Evolutionary conservation across 2,888 invertebrate species (phyloP).

Genomic region (Agrochola lychnidis): DNA sequence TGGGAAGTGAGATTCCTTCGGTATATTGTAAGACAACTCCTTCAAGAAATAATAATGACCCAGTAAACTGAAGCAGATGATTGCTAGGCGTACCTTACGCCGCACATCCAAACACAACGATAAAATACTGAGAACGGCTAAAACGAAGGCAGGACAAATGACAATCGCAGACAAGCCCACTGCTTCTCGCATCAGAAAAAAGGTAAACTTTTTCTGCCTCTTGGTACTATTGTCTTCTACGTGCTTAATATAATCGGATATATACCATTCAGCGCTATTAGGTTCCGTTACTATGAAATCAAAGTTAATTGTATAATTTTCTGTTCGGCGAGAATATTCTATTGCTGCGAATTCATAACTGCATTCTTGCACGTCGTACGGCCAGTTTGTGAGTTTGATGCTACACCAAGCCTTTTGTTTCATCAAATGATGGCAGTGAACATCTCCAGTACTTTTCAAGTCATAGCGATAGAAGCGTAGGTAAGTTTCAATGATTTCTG

Average conservation of each 20-base stretch:
- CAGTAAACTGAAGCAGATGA: slow-evolving; percentile 70
- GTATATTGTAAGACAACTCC: slow-evolving; percentile 65
- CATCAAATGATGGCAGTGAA: slow-evolving; percentile 49
- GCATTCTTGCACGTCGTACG: slow-evolving; percentile 73
- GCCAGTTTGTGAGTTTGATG: slow-evolving; percentile 71
- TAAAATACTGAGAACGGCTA: slow-evolving; percentile 68
- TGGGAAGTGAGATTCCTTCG: slow-evolving; percentile 50
- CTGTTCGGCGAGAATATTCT: neutral
- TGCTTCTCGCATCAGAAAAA: slow-evolving; percentile 73
- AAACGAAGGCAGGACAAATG: slow-evolving; percentile 69
- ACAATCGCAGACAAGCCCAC: slow-evolving; percentile 68
- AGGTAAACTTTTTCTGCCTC: slow-evolving; percentile 52
- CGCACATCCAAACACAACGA: slow-evolving; percentile 70
- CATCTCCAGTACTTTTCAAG: slow-evolving; percentile 58
- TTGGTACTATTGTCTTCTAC: too few species aligned
- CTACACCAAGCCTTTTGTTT: slow-evolving; percentile 58
- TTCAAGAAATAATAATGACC: slow-evolving; percentile 70
- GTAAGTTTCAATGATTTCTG: rapidly evolving
- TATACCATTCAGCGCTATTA: too few species aligned
- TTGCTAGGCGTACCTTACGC: slow-evolving; percentile 61
- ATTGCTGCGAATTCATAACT: slow-evolving; percentile 54
- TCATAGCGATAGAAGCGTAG: slow-evolving; percentile 36
- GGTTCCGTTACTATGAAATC: too few species aligned
- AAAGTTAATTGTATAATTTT: too few species aligned
- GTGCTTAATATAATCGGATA: too few species aligned